Base-by-base conservation (phyloP, 2,888 invertebrate species). In the Trimorus sp. region DNA sequence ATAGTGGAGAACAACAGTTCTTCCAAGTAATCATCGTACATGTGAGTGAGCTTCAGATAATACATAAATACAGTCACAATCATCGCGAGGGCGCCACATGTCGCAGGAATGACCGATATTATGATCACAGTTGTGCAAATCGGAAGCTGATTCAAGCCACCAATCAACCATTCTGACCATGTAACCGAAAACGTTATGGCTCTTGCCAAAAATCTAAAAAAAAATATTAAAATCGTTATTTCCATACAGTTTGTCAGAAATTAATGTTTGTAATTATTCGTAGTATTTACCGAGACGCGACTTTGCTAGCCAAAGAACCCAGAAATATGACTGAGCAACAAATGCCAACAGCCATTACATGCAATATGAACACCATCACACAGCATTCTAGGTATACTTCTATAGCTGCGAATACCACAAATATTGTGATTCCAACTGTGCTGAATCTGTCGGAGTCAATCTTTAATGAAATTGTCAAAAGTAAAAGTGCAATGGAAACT, bases 11-110 rank as follows among this genome's bases (percentile, higher is more conserved):
- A 93, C 8, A 94, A 90, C 79, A 94, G 92, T 87, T 94, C 94
- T 90, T 96, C 95, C 62, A 96, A 92, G 88, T 95, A 95, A 87
- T 96, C 95, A 91, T 96, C 96, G 60, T 95, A 96, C 94, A 95
- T 94, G 92, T 94, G 95, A 6, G 95, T 95, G 12, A 97, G 90
- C 94, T 96, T 92, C 38, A 93, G 87, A 85, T 89, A 89, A 83
- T 89, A 88, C 40, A 90, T 78, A 74, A 89, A 88, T 51, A 90
- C 85, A 45, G 90, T 87, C 66, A 91, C 86, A 9, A 91, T 92
- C 65, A 97, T 92, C 0, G 95, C 94, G 7, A 97, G 92, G 1
- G 96, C 96, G 5, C 97, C 97, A 88, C 96, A 96, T 0, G 96
- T 94, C 12, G 94, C 92, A 12, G 94, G 92, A 15, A 94, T 94